phyloP scores from a whole-genome alignment of 2,113 vertebrate species.

The Etheostoma spectabile region DNA sequence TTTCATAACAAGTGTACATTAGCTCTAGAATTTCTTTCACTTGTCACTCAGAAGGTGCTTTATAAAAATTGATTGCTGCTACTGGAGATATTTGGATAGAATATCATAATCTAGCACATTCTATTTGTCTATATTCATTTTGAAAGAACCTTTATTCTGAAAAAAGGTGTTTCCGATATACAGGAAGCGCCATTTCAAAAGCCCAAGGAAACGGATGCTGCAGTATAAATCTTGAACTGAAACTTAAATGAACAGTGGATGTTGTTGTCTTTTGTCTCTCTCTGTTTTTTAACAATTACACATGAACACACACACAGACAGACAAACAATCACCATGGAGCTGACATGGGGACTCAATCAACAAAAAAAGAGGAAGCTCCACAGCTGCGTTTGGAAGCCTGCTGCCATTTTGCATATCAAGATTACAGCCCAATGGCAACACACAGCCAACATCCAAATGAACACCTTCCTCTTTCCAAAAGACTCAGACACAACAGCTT shows the following conservation, averaged over 20 bases:
- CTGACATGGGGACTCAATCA: conserved; percentile 1
- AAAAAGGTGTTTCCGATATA: neutral
- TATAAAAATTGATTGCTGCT: neutral
- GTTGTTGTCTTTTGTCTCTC: neutral
- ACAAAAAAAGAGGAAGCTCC: conserved; percentile 84
- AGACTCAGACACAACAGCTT: conserved; percentile 2
- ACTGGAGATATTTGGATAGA: neutral
- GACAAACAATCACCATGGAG: conserved; percentile 33
- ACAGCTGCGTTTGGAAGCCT: conserved; percentile 76
- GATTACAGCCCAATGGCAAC: conserved; percentile 64
- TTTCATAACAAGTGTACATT: neutral
- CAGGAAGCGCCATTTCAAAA: neutral
- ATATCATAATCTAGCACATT: neutral
- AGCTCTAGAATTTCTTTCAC: neutral
- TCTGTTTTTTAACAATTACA: conserved; percentile 32
- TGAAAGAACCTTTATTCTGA: neutral
- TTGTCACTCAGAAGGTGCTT: no score
- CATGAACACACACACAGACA: conserved; percentile 33
- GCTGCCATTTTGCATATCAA: conserved; percentile 84
- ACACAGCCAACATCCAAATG: conserved; percentile 42
- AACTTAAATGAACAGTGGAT: neutral
- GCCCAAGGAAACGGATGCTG: neutral
- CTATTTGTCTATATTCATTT: neutral
- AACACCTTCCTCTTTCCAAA: conserved; percentile 67
- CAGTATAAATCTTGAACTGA: neutral